phyloP scores from a whole-genome alignment of 2,888 invertebrate genomes.

The Drosophila rellima region DNA sequence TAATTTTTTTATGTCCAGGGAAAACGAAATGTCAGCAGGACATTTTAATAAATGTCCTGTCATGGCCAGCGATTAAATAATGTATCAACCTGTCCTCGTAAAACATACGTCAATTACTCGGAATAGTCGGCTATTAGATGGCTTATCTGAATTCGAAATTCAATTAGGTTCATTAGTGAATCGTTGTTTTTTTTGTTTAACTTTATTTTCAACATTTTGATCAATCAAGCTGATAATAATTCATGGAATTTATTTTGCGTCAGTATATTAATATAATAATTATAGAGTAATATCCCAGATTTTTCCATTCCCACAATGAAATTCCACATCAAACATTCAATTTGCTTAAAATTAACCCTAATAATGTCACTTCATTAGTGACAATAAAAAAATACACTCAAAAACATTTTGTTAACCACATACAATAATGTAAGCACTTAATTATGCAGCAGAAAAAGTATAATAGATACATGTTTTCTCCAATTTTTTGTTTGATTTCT shows the following conservation, averaged over 20 bases:
- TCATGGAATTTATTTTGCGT: not conserved
- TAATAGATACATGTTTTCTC: not conserved
- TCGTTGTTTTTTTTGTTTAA: not conserved
- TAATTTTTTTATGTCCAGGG: slow-evolving; percentile 17
- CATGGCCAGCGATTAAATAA: slow-evolving; percentile 56
- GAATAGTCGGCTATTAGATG: slow-evolving; percentile 23
- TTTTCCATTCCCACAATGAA: not conserved
- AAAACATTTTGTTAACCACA: slow-evolving; percentile 13
- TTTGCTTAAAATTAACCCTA: slow-evolving; percentile 3
- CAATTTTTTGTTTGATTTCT: not conserved
- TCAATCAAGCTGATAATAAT: slow-evolving; percentile 15
- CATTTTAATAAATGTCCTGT: slow-evolving; percentile 28
- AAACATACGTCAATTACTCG: slow-evolving; percentile 35
- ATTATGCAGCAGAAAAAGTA: slow-evolving; percentile 22
- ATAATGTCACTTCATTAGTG: slow-evolving; percentile 8
- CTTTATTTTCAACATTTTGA: slow-evolving; percentile 3
- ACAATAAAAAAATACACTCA: not conserved
- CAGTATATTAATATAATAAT: not conserved
- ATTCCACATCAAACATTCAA: not conserved
- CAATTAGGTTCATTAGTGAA: slow-evolving; percentile 31
- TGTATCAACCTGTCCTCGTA: slow-evolving; percentile 40
- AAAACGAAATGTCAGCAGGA: slow-evolving; percentile 61
- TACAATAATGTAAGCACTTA: slow-evolving; percentile 12
- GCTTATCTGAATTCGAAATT: slow-evolving; percentile 28
- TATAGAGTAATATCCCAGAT: not conserved